phyloP scores from a whole-genome alignment of 2,797 vertebrate genomes.

The Cygnus olor region DNA sequence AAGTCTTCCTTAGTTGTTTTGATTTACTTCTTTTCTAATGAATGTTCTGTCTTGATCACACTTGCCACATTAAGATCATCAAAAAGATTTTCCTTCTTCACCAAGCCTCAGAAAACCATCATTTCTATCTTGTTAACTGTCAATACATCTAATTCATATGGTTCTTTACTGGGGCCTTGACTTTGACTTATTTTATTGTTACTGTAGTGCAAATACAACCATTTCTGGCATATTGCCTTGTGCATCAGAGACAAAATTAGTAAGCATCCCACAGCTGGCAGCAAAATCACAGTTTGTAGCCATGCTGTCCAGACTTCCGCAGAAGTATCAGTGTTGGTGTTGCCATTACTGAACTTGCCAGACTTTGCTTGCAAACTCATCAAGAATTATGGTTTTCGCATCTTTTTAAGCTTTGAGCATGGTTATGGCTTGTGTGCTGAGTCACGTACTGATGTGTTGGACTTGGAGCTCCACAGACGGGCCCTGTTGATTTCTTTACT shows the following conservation, averaged over 20 bases:
- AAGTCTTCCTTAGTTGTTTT: background rate
- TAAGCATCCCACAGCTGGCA: background rate
- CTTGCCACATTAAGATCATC: background rate
- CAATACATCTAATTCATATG: background rate
- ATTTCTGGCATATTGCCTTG: background rate
- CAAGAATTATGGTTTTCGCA: background rate
- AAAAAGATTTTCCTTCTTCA: background rate
- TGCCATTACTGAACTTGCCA: background rate
- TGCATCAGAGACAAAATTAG: background rate
- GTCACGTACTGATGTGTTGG: background rate
- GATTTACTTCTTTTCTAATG: background rate
- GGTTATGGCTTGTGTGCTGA: background rate
- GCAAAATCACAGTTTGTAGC: background rate
- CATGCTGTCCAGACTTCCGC: background rate
- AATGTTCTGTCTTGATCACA: background rate
- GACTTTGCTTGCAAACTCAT: background rate
- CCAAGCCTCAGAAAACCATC: background rate
- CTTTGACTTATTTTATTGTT: background rate
- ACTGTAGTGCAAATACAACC: background rate
- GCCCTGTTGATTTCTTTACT: background rate
- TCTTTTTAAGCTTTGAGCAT: background rate
- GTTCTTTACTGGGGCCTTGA: background rate
- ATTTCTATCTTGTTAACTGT: background rate
- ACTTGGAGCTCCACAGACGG: background rate
- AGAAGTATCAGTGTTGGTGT: background rate